Conservation (phyloP, 2,113 vertebrate genomes). For the Nothoprocta perdicaria region DNA sequence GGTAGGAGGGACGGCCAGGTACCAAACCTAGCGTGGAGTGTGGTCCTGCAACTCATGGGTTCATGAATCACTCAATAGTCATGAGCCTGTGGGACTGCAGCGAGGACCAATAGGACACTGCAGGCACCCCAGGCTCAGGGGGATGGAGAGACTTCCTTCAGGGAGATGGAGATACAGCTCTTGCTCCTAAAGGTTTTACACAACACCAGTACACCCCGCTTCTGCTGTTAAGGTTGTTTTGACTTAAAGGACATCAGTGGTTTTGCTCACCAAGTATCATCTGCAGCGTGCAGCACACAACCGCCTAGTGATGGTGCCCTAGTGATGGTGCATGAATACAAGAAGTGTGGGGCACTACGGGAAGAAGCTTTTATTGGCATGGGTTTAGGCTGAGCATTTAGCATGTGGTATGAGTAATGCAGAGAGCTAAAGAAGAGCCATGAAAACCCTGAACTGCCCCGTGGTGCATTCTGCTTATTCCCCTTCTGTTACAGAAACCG, state of each 20-base stretch:
- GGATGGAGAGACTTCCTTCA: neutral
- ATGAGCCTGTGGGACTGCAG: neutral
- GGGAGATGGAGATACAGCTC: neutral
- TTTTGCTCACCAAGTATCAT: neutral
- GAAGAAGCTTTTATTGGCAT: neutral
- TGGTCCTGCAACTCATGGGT: no score
- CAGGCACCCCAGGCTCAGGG: neutral
- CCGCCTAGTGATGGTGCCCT: neutral
- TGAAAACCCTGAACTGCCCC: accelerated
- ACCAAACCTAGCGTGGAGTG: neutral
- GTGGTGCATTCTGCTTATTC: neutral
- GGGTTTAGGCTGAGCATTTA: neutral
- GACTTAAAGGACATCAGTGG: neutral
- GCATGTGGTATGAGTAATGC: neutral
- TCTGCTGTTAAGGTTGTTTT: constrained; percentile 41
- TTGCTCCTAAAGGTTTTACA: constrained; percentile 37
- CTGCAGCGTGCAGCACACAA: neutral
- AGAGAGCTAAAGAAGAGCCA: constrained; percentile 2
- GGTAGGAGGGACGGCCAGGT: neutral
- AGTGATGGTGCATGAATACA: accelerated
- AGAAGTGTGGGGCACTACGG: accelerated
- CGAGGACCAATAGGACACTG: neutral
- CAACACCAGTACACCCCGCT: neutral
- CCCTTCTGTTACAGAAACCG: neutral
- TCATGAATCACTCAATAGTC: no score